phyloP scores from a whole-genome alignment of 2,113 vertebrate species.

The Hirundichthys speculiger region DNA sequence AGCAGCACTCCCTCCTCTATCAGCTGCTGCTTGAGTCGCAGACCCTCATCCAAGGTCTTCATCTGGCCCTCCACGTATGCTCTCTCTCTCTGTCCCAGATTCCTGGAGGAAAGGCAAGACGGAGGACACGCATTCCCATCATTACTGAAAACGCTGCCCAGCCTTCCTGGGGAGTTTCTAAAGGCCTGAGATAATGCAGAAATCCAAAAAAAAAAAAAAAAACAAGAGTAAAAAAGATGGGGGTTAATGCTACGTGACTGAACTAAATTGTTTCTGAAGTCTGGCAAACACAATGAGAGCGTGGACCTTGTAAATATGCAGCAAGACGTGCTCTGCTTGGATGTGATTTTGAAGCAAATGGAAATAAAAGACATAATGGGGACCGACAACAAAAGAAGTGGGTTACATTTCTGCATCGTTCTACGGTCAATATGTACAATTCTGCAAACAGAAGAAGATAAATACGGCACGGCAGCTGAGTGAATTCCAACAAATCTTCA shows the following conservation, averaged over 20 bases:
- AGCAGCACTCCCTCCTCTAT: constrained; percentile 78
- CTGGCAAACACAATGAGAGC: constrained; percentile 63
- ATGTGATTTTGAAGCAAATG: constrained; percentile 28
- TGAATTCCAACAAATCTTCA: constrained; percentile 5
- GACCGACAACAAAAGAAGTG: constrained; percentile 49
- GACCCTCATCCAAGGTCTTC: constrained; percentile 76
- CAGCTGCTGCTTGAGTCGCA: constrained; percentile 75
- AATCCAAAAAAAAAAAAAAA: constrained; percentile 50
- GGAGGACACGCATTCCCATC: constrained; percentile 37
- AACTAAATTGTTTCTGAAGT: constrained; percentile 64
- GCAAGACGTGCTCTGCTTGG: constrained; percentile 57
- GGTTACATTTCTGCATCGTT: constrained; percentile 18
- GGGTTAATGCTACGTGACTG: constrained; percentile 37
- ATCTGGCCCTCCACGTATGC: constrained; percentile 75
- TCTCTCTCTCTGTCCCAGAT: constrained; percentile 78
- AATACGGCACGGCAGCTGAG: constrained; percentile 15
- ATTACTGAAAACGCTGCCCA: constrained; percentile 53
- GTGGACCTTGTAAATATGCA: constrained; percentile 58
- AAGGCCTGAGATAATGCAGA: constrained; percentile 52
- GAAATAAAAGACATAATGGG: constrained; percentile 41
- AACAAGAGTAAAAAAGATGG: constrained; percentile 66
- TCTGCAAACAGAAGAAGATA: constrained; percentile 17
- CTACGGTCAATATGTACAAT: constrained; percentile 17
- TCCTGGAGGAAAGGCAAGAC: constrained; percentile 60
- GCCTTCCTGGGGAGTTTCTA: constrained; percentile 59